Evolutionary conservation across 2,113 vertebrate species (phyloP).

Genomic region (Lepus americanus): DNA sequence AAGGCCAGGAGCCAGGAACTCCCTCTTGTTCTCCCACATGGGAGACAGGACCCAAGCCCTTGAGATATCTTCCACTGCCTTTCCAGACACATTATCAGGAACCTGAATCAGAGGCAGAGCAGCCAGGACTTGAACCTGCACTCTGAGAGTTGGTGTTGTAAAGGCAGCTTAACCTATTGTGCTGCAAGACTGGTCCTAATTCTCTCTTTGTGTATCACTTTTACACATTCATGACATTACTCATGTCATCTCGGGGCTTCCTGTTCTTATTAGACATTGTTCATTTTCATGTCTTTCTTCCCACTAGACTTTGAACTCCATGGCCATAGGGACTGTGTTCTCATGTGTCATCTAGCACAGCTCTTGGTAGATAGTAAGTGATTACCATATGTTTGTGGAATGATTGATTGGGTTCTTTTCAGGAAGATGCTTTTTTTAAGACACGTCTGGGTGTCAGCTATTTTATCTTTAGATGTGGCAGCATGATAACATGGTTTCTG

Average conservation of each 20-base stretch:
- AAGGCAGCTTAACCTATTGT: too few species aligned
- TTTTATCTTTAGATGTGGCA: slow-evolving; percentile 27
- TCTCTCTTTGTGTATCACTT: neutral
- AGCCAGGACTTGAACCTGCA: too few species aligned
- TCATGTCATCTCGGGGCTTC: slow-evolving; percentile 22
- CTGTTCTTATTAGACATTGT: slow-evolving; percentile 24
- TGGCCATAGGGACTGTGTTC: neutral
- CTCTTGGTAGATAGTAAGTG: neutral
- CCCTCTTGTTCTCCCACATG: too few species aligned
- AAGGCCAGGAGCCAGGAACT: too few species aligned
- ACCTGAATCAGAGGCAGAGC: too few species aligned
- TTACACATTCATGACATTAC: neutral
- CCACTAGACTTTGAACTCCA: neutral
- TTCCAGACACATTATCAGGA: too few species aligned
- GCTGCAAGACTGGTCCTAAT: too few species aligned
- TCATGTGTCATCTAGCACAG: neutral
- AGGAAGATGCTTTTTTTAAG: slow-evolving; percentile 19
- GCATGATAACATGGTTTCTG: neutral
- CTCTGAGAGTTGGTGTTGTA: too few species aligned
- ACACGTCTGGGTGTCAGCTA: neutral
- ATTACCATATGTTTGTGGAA: slow-evolving; percentile 7
- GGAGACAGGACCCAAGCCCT: too few species aligned
- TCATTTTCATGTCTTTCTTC: slow-evolving; percentile 51
- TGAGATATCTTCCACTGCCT: too few species aligned
- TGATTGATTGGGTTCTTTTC: neutral